Evolutionary conservation across 2,888 invertebrate genomes (phyloP).

Genomic region (Junonia oenone): DNA sequence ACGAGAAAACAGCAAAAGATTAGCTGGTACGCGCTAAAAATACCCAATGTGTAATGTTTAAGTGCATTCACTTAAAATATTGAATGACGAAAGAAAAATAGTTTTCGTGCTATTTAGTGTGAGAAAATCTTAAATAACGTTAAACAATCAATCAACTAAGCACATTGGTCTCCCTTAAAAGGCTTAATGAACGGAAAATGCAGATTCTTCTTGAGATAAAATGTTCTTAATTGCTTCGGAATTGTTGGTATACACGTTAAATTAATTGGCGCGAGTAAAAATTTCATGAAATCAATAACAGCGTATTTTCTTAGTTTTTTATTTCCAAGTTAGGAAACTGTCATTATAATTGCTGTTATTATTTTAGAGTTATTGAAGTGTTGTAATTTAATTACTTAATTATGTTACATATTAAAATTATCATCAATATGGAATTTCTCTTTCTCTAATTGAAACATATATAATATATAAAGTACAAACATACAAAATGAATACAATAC

Average conservation of each 20-base stretch:
- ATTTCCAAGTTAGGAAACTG: not conserved
- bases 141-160: not conserved
- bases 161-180: slow-evolving; percentile 1
- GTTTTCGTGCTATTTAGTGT: not conserved
- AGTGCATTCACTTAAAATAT: no score
- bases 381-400: no score
- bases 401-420: no score
- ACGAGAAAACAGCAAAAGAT: no score
- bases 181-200: not conserved
- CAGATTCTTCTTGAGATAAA: slow-evolving; percentile 2
- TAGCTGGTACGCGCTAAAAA: no score
- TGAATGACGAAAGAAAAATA: not conserved
- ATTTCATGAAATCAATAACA: not conserved
- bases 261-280: not conserved
- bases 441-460: no score
- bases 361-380: no score
- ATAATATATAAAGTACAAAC: no score
- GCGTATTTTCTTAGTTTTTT: not conserved
- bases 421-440: no score
- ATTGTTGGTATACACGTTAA: not conserved
- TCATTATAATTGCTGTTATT: not conserved
- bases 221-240: slow-evolving; percentile 1
- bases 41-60: no score
- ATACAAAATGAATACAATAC: no score
- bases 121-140: not conserved